These are phyloP conservation scores for Campoplex capitator DNA, from an alignment of 2,888 invertebrate species.

Conservation along the genomic window DNA sequence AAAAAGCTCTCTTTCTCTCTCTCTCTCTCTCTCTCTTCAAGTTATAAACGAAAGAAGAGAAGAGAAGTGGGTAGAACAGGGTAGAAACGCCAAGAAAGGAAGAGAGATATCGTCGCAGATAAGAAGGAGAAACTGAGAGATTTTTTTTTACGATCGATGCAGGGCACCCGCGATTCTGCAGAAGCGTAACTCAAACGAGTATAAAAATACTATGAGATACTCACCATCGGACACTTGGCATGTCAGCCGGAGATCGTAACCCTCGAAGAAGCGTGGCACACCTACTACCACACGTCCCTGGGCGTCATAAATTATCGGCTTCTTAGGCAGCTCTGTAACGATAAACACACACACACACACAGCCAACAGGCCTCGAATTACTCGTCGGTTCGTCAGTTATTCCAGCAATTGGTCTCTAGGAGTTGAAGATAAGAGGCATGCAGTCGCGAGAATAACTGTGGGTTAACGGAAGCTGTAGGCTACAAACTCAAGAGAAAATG, in stretches of 20 bases:
- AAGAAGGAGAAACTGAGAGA: conserved; percentile 10
- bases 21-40: background rate
- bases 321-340: conserved; percentile 91
- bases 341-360: conserved; percentile 62
- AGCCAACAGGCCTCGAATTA: background rate
- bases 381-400: conserved; percentile 16
- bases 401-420: conserved; percentile 17
- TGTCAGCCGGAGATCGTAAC: conserved; percentile 92
- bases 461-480: background rate
- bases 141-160: conserved; percentile 54
- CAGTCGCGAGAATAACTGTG: background rate
- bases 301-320: conserved; percentile 93
- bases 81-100: background rate
- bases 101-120: background rate
- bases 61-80: background rate
- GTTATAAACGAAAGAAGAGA: background rate
- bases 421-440: conserved; percentile 23
- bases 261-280: conserved; percentile 93
- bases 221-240: conserved; percentile 95
- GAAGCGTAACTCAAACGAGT: conserved; percentile 58
- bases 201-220: conserved; percentile 72
- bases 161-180: conserved; percentile 29
- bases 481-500: background rate
- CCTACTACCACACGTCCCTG: conserved; percentile 92
- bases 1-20: background rate